A percentile compares a stretch with the other conserved stretches of the same genome.
These are phyloP conservation scores for Patagioenas fasciata DNA, from an alignment of 2,113 vertebrate species.

Conservation along the genomic window DNA sequence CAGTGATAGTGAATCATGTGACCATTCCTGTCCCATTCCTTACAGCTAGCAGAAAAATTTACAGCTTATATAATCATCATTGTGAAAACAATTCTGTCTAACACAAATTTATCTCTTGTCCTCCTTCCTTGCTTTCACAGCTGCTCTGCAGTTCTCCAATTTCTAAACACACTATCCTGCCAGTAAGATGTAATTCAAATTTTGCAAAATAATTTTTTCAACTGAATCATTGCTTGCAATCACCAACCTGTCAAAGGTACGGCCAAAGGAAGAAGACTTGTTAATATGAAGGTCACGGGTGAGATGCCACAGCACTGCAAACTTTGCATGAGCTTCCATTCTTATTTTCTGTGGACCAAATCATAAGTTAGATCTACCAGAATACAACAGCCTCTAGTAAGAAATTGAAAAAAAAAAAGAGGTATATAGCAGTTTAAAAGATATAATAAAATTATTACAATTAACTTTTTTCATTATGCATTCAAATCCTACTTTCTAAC, in stretches of 20 bases:
- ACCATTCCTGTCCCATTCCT: background rate
- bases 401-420: background rate
- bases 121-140: background rate
- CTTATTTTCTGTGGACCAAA: constrained; percentile 83
- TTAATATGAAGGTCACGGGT: constrained; percentile 95
- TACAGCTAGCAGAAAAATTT: background rate
- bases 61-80: background rate
- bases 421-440: background rate
- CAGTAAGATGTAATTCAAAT: background rate
- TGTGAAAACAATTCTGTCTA: background rate
- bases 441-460: background rate
- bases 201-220: background rate
- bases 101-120: background rate
- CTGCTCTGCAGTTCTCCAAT: background rate
- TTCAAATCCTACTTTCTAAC: background rate
- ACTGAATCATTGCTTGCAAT: background rate
- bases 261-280: constrained; percentile 94
- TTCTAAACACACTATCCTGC: background rate
- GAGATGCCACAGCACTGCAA: constrained; percentile 96
- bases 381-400: background rate
- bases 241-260: constrained; percentile 96
- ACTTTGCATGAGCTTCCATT: constrained; percentile 94
- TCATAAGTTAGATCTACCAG: background rate
- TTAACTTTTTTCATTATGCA: background rate
- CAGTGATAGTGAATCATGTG: background rate